Base-by-base conservation (phyloP, 2,888 invertebrate species). In the Arctia plantaginis region DNA sequence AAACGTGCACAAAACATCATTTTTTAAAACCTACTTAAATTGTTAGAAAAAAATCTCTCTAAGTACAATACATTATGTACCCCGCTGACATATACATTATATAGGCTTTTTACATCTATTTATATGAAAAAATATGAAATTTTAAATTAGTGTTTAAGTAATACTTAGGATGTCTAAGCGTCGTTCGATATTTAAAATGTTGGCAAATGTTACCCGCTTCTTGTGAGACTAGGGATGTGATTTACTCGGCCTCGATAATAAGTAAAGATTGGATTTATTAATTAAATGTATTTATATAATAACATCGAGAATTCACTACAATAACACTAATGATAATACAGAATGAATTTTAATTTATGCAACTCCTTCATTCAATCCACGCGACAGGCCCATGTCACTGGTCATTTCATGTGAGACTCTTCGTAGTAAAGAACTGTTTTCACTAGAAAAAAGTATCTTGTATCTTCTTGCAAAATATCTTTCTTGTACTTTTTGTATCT, bases 41-140 rank as follows among this genome's bases (percentile, higher is more conserved):
- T 88, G 88, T 90, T 88, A 86, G 84, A 47, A 88, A 85, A 87
- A 85, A 83, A 83, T 83, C 80, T 85, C 81, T 87, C 80, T 89
- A 90, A 92, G 92, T 93, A 93, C 92, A 93, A 93, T 85, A 87
- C 86, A 81, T 82, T 86, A 73, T 88, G 88, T 93, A 93, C 90
- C 89, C 90, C 88, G 90, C 88, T 87, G 85, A 87, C 80, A 85
- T 90, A 90, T 90, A 91, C 84, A 89, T 87, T 89, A 87, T 91
- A 89, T 91, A 93, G 88, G 94, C 93, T 94, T 94, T 95, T 94
- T 92, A 44, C 44, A 91, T 92, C 92, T 91, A 90, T 90, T 92
- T 92, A 89, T 90, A 90, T 87, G 89, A 87, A 87, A 85, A 84
- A 85, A 41, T 18, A 85, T 88, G 88, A 86, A 85, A 84, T 88